Evolutionary conservation across 2,113 vertebrate genomes (phyloP).

Genomic region (Baryphthengus martii): DNA sequence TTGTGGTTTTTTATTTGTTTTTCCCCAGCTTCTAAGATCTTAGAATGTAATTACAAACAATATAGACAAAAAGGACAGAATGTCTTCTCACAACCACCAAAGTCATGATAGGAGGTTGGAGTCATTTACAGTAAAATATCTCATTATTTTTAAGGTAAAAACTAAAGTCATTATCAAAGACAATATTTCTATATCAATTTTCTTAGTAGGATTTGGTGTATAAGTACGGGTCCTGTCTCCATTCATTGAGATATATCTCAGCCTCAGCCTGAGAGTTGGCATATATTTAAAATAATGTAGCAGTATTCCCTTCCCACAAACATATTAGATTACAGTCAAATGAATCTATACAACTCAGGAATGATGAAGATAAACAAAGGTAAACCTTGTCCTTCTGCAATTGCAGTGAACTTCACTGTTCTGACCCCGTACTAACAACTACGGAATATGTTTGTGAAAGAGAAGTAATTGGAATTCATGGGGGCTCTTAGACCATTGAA

Average conservation of each 20-base stretch:
- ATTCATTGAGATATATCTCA: not conserved
- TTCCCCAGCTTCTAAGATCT: not conserved
- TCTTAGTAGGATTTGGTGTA: not conserved
- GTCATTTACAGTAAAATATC: not conserved
- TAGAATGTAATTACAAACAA: not conserved
- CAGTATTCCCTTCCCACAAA: not conserved
- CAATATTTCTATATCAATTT: not conserved
- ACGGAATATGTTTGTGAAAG: not conserved
- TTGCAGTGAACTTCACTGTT: not conserved
- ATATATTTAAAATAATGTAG: not conserved
- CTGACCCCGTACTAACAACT: not conserved
- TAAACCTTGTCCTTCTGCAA: not conserved
- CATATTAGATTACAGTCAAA: not conserved
- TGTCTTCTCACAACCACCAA: not conserved
- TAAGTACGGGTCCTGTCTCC: not conserved
- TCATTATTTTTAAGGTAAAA: not conserved
- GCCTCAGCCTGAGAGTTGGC: not conserved
- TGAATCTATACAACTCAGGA: not conserved
- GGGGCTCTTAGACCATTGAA: not conserved
- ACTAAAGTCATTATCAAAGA: not conserved
- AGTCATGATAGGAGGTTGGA: accelerated
- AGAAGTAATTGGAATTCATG: not conserved
- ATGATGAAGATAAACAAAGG: not conserved
- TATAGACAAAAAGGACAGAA: not conserved
- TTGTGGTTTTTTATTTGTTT: too few relatives aligned